Base-by-base conservation (phyloP, 2,888 invertebrate species). In the Dasysyrphus tricinctus region DNA sequence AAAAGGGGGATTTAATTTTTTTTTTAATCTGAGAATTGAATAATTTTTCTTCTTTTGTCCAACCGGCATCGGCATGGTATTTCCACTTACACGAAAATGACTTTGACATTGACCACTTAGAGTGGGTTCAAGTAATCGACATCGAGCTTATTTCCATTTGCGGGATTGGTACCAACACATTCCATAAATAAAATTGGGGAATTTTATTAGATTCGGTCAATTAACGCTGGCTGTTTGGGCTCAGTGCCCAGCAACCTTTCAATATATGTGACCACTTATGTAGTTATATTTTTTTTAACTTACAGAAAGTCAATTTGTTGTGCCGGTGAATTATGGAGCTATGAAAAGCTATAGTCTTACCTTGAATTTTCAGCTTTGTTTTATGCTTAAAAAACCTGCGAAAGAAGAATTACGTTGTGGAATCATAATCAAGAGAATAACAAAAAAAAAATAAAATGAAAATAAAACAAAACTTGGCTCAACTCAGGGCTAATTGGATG, bases 41-140 rank as follows among this genome's bases (percentile, higher is more conserved):
- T 72, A 47, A 81, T 72, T 63, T 65, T 44, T 24, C 24, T 5
- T 61, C 32, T 59, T 32, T 34, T 65, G 7, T n/a, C 11, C 42
- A 32, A 65, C 11, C 42, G 70, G 12, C 42, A 54, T n/a, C n/a
- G n/a, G n/a, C n/a, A n/a, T n/a, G n/a, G n/a, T n/a, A n/a, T 56
- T 77, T 74, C 73, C 74, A 49, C 49, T 74, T 74, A 49, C 11
- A 63, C 14, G 49, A 67, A 65, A 86, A 86, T 86, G 86, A 86
- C 82, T 86, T 86, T 86, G 86, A 86, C 86, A 86, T 86, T 86
- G 86, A 79, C 78, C 86, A 79, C 51, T 72, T 75, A 70, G 37
- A 75, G 54, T 51, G 75, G 74, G 86, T 82, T 75, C 74, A 73
- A 44, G 54, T 34, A 19, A 51, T 49, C 34, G 14, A 29, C 44